Conservation (phyloP, 2,113 vertebrate genomes). For the Grantiella picta region DNA sequence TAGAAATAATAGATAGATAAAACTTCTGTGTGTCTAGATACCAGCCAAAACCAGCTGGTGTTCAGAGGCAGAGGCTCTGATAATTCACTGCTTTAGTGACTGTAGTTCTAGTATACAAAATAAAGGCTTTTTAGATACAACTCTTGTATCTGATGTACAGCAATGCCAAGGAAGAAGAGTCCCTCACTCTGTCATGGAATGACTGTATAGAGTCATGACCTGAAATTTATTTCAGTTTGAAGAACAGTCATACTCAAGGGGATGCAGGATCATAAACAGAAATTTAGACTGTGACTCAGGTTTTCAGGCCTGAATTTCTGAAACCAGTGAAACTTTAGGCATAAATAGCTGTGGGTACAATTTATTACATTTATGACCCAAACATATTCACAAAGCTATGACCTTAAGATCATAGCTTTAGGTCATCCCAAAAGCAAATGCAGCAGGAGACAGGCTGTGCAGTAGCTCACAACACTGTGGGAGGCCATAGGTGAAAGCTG, state of each 20-base stretch:
- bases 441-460: neutral
- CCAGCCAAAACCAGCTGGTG: neutral
- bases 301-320: neutral
- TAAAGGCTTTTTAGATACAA: neutral
- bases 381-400: neutral
- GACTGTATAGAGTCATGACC: neutral
- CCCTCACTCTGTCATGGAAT: neutral
- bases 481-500: neutral
- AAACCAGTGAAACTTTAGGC: neutral
- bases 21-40: neutral
- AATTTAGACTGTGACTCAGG: neutral
- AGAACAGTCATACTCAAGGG: neutral
- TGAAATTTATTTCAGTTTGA: neutral
- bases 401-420: neutral
- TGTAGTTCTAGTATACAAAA: neutral
- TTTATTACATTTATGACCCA: neutral
- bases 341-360: neutral
- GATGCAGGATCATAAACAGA: neutral
- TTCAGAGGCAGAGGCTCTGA: neutral
- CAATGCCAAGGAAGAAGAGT: neutral
- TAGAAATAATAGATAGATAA: neutral
- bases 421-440: neutral
- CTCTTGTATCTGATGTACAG: neutral
- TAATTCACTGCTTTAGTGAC: neutral
- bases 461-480: neutral